Base-by-base conservation (phyloP, 2,888 invertebrate species). In the Ethmia dodecea region DNA sequence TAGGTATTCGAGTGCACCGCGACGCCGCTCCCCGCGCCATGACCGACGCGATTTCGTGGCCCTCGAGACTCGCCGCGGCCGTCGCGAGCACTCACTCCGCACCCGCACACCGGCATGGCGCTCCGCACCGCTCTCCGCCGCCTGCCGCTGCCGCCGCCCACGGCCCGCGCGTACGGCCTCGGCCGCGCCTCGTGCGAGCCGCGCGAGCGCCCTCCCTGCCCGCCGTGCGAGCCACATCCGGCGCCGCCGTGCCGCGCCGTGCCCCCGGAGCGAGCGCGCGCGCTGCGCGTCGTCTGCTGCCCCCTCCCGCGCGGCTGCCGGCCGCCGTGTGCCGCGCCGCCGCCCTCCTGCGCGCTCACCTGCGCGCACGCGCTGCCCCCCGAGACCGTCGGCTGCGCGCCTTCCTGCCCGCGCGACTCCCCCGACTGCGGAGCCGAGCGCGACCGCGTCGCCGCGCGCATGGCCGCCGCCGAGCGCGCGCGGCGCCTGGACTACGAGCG, bases 401-500 rank as follows among this genome's bases (percentile, higher is more conserved):
- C 64, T 61, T 20, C 60, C 64, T 16, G 42, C 40, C 20, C 48
- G 65, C 1, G 49, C 59, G 28, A 42, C 46, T 32, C 38, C 14
- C 61, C 59, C 16, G 41, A 28, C 34, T 43, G 33, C 11, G 37
- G 45, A 27, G 35, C 33, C 13, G 48, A 49, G 0, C 48, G 42
- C 13, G 64, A 62, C 31, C 44, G 49, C 9, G 65, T 61, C 20
- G 60, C 64, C 16, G 42, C 40, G 24, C 48, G 65, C 1, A 49
- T 59, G 28, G 42, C 46, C 33, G 40, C 38, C 14, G 61, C 59
- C 16, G 41, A 28, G 35, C 43, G 33, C 11, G 37, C 40, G 35
- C 61, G 63, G 2, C 61, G 52, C 24, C 33, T 40, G 38, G 15
- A 61, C 59, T 15, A 40, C 28, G 35, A 43, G 33, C 11, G 37